Conservation (phyloP, 2,888 invertebrate genomes). For the Rutpela maculata region DNA sequence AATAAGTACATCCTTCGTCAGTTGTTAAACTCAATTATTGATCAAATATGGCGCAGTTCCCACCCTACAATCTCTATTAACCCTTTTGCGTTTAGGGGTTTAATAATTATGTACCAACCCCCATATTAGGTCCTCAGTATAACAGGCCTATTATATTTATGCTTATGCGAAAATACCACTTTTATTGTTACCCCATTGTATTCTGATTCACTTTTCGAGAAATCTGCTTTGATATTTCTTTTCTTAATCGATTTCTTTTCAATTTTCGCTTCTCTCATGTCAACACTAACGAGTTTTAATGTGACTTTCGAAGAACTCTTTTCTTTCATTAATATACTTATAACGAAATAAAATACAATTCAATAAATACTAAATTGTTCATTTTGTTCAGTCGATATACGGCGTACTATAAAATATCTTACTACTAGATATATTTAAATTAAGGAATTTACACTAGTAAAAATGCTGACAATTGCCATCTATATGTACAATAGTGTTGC, state of each 20-base stretch:
- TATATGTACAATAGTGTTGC: too few species aligned
- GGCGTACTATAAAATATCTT: too few species aligned
- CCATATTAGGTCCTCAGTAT: conserved; percentile 72
- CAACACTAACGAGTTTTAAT: conserved; percentile 33
- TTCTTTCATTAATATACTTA: neutral
- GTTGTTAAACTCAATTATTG: conserved; percentile 75
- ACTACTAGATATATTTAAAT: too few species aligned
- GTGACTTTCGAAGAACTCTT: conserved; percentile 17
- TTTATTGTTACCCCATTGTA: conserved; percentile 62
- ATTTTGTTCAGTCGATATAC: neutral
- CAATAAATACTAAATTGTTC: neutral
- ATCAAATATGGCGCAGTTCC: conserved; percentile 75
- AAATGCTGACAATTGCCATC: too few species aligned
- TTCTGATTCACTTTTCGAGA: conserved; percentile 60
- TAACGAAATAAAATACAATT: neutral
- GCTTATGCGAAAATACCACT: conserved; percentile 67
- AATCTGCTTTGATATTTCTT: conserved; percentile 64
- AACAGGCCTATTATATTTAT: conserved; percentile 71
- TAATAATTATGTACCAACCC: conserved; percentile 74
- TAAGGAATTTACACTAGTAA: too few species aligned
- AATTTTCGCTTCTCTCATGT: conserved; percentile 47
- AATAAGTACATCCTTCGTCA: conserved; percentile 72
- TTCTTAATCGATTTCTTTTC: conserved; percentile 62
- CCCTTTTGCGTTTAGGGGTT: conserved; percentile 73
- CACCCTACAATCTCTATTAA: conserved; percentile 73